Base-by-base conservation (phyloP, 2,797 vertebrate genomes). In the Karalla daura region DNA sequence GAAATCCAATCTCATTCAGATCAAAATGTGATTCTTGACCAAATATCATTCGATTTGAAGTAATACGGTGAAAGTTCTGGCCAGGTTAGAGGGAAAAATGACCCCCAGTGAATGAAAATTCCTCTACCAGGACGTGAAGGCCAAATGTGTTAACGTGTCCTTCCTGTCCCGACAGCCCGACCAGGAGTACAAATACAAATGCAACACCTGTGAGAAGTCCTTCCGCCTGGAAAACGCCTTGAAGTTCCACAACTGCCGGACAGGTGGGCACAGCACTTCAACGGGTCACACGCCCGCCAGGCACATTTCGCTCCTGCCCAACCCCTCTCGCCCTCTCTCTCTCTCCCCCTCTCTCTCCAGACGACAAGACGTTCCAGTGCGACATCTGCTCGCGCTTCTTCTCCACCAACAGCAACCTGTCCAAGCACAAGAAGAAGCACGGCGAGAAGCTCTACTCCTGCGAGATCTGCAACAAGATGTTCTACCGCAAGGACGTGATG, bases 311-410 rank as follows among this genome's bases (percentile, higher is more conserved):
- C n/a, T n/a, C n/a, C n/a, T n/a, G n/a, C n/a, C n/a, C n/a, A n/a
- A n/a, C n/a, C n/a, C n/a, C n/a, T n/a, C n/a, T n/a, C n/a, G n/a
- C n/a, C n/a, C n/a, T n/a, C n/a, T n/a, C n/a, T n/a, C n/a, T n/a
- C n/a, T n/a, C 0, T n/a, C 37, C 18, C 18, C n/a, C 41, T 47
- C n/a, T 2, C 7, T 47, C 44, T 72, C 43, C 90, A 99, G 98
- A 99, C 30, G 97, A 99, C 93, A 99, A 98, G 93, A 99, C 97
- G 43, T 99, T 99, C 94, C 97, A 98, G 86, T 99, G 98, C 63
- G 97, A 98, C 75, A 97, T 99, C 94, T 99, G 98, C 91, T 97
- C 96, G 80, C 94, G 97, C 53, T 99, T 99, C 93, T 99, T 99
- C 94, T 99, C 98, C 84, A 99, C 97, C 77, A 99, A 99, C 90